Evolutionary conservation across 2,797 vertebrate genomes (phyloP).

Genomic region (Pantherophis alleghaniensis): DNA sequence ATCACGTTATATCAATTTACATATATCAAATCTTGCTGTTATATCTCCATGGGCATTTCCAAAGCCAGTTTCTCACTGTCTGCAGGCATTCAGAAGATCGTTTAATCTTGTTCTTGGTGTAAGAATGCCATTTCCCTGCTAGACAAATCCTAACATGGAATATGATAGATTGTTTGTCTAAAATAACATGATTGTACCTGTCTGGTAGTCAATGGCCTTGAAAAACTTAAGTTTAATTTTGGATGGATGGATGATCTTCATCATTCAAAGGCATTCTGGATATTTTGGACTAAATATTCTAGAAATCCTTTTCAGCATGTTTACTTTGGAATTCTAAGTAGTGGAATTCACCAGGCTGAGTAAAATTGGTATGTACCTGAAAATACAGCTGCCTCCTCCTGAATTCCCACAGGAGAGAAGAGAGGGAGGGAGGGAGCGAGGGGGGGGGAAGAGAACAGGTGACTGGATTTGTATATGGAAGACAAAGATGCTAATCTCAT

Average conservation of each 20-base stretch:
- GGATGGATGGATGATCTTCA: not conserved
- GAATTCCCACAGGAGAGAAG: not conserved
- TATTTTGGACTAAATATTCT: not conserved
- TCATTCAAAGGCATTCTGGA: not conserved
- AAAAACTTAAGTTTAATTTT: not conserved
- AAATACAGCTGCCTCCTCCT: not conserved
- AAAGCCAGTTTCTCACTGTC: not conserved
- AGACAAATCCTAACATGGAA: not conserved
- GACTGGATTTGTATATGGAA: not conserved
- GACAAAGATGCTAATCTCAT: not conserved
- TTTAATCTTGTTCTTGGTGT: not conserved
- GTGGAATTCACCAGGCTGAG: not conserved
- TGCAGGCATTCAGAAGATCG: not conserved
- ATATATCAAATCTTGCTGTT: not conserved
- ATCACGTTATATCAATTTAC: not conserved
- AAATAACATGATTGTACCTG: not conserved
- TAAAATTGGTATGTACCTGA: not conserved
- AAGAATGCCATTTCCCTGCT: not conserved
- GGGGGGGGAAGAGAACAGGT: not conserved
- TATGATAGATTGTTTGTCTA: not conserved
- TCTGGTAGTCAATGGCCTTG: not conserved
- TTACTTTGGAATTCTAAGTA: not conserved
- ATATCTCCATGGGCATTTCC: not conserved
- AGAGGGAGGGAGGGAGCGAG: too few relatives aligned
- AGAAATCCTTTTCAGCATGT: not conserved